Percentiles rank a stretch among this genome's conserved stretches.
These are phyloP conservation scores for Trichopria drosophilae DNA, from an alignment of 2,888 invertebrate genomes.

Conservation along the genomic window DNA sequence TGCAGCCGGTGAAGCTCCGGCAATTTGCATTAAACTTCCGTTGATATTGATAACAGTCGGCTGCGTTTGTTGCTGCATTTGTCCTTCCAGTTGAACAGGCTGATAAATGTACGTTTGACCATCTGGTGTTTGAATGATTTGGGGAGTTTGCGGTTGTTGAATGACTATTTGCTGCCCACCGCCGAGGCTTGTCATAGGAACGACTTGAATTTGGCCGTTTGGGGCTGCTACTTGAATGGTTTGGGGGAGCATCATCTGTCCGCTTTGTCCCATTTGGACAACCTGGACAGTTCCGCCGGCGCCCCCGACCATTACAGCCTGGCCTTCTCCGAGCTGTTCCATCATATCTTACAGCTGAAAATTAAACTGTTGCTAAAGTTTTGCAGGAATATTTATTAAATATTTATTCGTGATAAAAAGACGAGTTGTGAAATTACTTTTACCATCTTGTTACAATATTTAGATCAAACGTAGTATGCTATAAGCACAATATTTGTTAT, in stretches of 20 bases:
- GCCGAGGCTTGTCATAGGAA: conserved; percentile 69
- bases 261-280: conserved; percentile 61
- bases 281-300: conserved; percentile 54
- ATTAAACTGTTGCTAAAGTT: no score
- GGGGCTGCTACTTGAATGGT: conserved; percentile 66
- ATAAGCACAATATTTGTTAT: no score
- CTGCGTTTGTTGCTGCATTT: conserved; percentile 63
- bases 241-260: conserved; percentile 66
- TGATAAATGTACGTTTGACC: conserved; percentile 93
- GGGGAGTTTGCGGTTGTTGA: conserved; percentile 71
- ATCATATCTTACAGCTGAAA: conserved; percentile 39
- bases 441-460: no score
- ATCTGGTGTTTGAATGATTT: conserved; percentile 87
- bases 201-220: conserved; percentile 72
- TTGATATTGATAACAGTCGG: conserved; percentile 74
- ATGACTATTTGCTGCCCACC: conserved; percentile 65
- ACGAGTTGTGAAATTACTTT: no score
- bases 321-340: conserved; percentile 55
- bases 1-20: conserved; percentile 61
- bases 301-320: conserved; percentile 54
- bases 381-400: no score
- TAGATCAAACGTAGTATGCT: no score
- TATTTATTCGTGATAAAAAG: no score
- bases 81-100: conserved; percentile 67
- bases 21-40: conserved; percentile 75